Percentiles rank a stretch among this genome's conserved stretches.
Evolutionary conservation across 2,113 vertebrate genomes (phyloP).

Genomic region (Aramus guarauna): DNA sequence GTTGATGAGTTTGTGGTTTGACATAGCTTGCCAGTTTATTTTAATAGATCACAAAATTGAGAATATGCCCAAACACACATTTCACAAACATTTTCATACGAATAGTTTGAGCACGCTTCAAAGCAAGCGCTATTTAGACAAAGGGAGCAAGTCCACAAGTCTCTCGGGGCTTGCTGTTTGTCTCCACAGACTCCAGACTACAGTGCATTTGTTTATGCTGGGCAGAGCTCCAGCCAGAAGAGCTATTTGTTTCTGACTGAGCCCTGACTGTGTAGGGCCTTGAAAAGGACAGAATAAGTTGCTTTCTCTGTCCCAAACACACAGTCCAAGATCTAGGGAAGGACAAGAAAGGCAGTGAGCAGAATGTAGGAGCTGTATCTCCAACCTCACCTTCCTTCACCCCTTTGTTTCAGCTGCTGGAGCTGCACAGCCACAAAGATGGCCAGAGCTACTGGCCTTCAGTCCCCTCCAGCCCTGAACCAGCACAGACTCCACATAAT

Average conservation of each 20-base stretch:
- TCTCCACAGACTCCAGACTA: slow-evolving; percentile 57
- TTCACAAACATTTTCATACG: slow-evolving; percentile 55
- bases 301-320: background rate
- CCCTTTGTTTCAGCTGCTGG: background rate
- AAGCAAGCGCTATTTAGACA: slow-evolving; percentile 63
- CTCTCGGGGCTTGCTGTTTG: slow-evolving; percentile 29
- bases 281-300: background rate
- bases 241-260: slow-evolving; percentile 30
- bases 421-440: background rate
- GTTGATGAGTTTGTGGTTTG: slow-evolving; percentile 65
- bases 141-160: slow-evolving; percentile 19
- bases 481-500: background rate
- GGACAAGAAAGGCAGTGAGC: background rate
- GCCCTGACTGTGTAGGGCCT: background rate
- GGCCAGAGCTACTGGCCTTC: background rate
- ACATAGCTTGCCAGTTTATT: slow-evolving; percentile 58
- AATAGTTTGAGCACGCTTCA: slow-evolving; percentile 62
- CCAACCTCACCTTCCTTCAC: background rate
- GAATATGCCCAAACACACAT: slow-evolving; percentile 64
- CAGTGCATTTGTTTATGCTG: slow-evolving; percentile 48
- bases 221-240: slow-evolving; percentile 48
- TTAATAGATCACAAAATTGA: slow-evolving; percentile 65
- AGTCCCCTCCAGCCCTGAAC: background rate
- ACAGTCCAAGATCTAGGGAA: background rate
- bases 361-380: background rate